Evolutionary conservation across 2,888 invertebrate species (phyloP), one percentile per base, ranked within the genome.

Genomic region (Eupithecia vulgata): DNA sequence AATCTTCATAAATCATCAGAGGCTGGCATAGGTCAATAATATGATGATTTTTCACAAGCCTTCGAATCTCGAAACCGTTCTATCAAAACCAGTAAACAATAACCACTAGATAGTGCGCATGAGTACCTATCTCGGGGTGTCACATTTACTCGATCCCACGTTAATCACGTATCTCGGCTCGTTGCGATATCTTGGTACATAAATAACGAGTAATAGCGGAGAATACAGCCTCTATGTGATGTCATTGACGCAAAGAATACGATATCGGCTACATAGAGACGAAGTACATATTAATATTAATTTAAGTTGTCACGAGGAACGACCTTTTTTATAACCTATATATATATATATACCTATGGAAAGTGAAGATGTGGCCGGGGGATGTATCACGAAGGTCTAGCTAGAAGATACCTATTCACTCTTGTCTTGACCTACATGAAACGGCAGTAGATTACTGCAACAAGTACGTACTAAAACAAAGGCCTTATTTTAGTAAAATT

Each of bases 181-280:
- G 68, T 70, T 75, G 75, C 75, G 68, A 66, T 79, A 79, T 77
- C 76, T 75, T 35, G 40, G 17, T 68, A 73, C 77, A 77, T 78
- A 79, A 77, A 78, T 77, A 67, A 74, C 71, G 59, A 62, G 75
- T 74, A 72, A 75, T 79, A 77, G 75, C 42, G 30, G 74, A 76
- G 73, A 74, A 70, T 75, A 76, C 74, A 76, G 75, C 72, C 59
- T 59, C 61, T 72, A 69, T 72, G 67, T 67, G 62, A 64, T 64
- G 62, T 45, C 67, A 70, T 57, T 64, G 69, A 70, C 66, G 30
- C 45, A 70, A 12, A 65, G 72, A 75, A 48, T 17, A 57, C 40
- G 12, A 5, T 25, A 10, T 30, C 1, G 8, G 35, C 3, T 64
- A n/a, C 10, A 64, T 42, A 65, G 21, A 65, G 21, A n/a, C 65